Evolutionary conservation across 1,140 invertebrate genomes (phyloP).

Genomic region (Plectus sambesii): DNA sequence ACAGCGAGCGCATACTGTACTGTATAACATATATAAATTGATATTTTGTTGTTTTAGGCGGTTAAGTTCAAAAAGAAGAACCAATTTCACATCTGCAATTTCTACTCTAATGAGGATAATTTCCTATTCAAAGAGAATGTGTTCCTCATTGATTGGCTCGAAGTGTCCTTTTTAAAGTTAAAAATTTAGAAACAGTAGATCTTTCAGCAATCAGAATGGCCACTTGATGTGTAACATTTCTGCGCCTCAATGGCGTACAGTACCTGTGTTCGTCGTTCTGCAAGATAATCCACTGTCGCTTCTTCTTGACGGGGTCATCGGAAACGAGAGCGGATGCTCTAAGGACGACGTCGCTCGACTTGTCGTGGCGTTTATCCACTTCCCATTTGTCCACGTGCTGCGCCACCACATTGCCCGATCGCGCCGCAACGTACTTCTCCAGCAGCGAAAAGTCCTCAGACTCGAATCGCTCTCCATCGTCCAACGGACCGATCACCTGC

Average conservation of each 20-base stretch:
- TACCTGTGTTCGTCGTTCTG: constrained; percentile 46
- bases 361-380: constrained; percentile 23
- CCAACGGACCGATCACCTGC: constrained; percentile 64
- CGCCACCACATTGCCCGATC: constrained; percentile 30
- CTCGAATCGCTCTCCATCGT: constrained; percentile 64
- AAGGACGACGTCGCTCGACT: constrained; percentile 52
- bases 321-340: constrained; percentile 48
- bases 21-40: too few relatives aligned
- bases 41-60: too few relatives aligned
- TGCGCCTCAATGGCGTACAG: constrained; percentile 13
- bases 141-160: too few relatives aligned
- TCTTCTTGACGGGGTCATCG: constrained; percentile 43
- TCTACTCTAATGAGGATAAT: too few relatives aligned
- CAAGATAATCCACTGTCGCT: constrained; percentile 46
- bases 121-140: too few relatives aligned
- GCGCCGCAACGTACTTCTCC: constrained; percentile 59
- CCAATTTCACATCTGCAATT: too few relatives aligned
- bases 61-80: too few relatives aligned
- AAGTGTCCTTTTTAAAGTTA: too few relatives aligned
- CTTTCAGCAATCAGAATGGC: neutral
- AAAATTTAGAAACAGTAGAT: constrained; percentile 9
- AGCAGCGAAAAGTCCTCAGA: constrained; percentile 78
- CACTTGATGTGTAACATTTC: constrained; percentile 18
- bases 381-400: constrained; percentile 33
- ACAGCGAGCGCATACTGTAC: too few relatives aligned